Evolutionary conservation across 37 sponge, comb jelly and placozoan species (phyloP).

Genomic region (Spongilla lacustris): DNA sequence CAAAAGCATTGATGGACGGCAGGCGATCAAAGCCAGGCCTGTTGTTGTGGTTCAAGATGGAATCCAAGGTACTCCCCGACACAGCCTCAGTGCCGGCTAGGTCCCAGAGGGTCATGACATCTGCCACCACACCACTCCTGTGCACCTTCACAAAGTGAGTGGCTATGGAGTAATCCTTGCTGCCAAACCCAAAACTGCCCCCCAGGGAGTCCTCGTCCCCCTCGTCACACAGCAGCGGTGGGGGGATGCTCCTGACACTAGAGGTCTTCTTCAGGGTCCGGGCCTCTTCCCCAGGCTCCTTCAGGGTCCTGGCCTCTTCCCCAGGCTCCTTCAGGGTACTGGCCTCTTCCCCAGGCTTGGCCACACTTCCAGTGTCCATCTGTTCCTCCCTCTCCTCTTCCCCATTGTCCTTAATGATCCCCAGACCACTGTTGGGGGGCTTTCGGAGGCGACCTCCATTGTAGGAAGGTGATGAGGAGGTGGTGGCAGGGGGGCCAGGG

Average conservation of each 20-base stretch:
- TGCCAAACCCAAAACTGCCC: background rate
- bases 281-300: too few relatives aligned
- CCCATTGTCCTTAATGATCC: too few relatives aligned
- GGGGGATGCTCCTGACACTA: background rate
- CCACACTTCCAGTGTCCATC: too few relatives aligned
- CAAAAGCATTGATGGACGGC: constrained; percentile 84
- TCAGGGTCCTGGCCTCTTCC: background rate
- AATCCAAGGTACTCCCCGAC: constrained; percentile 62
- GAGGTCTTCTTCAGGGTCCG: background rate
- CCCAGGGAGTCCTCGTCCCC: background rate
- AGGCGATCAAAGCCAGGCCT: constrained; percentile 75
- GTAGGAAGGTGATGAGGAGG: background rate
- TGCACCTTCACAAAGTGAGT: constrained; percentile 84
- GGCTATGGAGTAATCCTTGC: constrained; percentile 57
- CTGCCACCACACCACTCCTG: constrained; percentile 77
- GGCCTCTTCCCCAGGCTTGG: too few relatives aligned
- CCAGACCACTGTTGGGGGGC: too few relatives aligned
- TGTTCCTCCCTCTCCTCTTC: too few relatives aligned
- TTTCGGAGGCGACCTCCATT: background rate
- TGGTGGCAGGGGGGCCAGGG: background rate
- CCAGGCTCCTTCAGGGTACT: background rate
- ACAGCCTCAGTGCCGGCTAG: constrained; percentile 74
- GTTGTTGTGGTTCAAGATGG: constrained; percentile 31
- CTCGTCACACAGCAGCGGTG: background rate
- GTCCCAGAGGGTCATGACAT: constrained; percentile 84